phyloP scores from a whole-genome alignment of 2,888 invertebrate genomes.

The Euzophera pinguis region DNA sequence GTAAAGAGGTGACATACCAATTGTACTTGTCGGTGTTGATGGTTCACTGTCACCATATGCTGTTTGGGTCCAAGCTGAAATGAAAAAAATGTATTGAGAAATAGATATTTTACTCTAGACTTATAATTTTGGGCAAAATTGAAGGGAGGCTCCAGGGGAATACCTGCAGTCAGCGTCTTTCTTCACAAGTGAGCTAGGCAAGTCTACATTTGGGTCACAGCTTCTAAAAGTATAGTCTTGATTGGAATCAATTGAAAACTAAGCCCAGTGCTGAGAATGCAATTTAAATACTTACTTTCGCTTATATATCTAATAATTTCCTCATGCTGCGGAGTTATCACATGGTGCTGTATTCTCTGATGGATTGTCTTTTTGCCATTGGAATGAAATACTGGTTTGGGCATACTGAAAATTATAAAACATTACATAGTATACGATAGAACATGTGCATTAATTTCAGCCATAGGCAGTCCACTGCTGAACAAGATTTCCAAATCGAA shows the following conservation, averaged over 20 bases:
- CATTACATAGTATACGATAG: background rate
- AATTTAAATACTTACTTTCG: constrained; percentile 90
- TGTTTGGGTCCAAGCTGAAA: constrained; percentile 84
- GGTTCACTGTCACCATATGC: constrained; percentile 79
- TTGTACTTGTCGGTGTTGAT: constrained; percentile 74
- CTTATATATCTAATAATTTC: constrained; percentile 92
- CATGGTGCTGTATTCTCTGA: constrained; percentile 80
- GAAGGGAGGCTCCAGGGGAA: too few relatives aligned
- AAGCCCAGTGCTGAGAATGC: too few relatives aligned
- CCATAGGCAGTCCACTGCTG: too few relatives aligned
- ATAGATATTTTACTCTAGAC: background rate
- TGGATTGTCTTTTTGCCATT: constrained; percentile 82
- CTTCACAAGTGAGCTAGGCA: too few relatives aligned
- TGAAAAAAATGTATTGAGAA: background rate
- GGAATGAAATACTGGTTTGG: constrained; percentile 90
- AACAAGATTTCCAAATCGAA: too few relatives aligned
- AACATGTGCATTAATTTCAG: too few relatives aligned
- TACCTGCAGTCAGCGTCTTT: too few relatives aligned
- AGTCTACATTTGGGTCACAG: too few relatives aligned
- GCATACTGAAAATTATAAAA: constrained; percentile 79
- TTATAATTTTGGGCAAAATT: too few relatives aligned
- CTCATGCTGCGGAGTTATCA: constrained; percentile 88
- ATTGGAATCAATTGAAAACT: too few relatives aligned
- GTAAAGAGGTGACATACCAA: constrained; percentile 43
- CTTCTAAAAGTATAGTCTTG: too few relatives aligned